Evolutionary conservation across 2,888 invertebrate species (phyloP), one percentile per base, ranked within the genome.

Genomic region (Priocnemis perturbator): DNA sequence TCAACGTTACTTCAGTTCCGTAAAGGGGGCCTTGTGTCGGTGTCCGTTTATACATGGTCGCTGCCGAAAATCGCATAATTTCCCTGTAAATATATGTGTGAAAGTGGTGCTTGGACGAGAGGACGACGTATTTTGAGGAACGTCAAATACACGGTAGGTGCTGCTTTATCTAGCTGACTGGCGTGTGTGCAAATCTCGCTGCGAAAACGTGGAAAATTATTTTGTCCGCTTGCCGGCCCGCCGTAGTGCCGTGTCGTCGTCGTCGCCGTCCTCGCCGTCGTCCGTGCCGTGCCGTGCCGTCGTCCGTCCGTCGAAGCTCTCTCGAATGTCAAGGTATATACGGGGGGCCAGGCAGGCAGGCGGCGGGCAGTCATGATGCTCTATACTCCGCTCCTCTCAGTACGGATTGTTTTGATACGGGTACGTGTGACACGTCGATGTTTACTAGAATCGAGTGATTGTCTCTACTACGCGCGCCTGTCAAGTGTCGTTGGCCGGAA

Each of bases 11-110:
- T 74, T 88, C 88, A 88, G 88, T 88, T 87, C 85, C 86, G 86
- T 84, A 84, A 87, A 87, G 88, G 87, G 86, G 87, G 83, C 85
- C 87, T 81, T 86, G 86, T 87, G 87, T 88, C 86, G 86, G 88
- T 88, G 88, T 87, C 80, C 83, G 85, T 85, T 85, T 83, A 81
- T 86, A 79, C 84, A 83, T 85, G 84, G 82, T 85, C 81, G 85
- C 86, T 85, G 82, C 78, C 81, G 76, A 80, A 82, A 83, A 79
- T 83, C 81, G 72, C 72, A 76, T 77, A 74, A 76, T 71, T 80
- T 76, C 71, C 74, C 66, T 69, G 74, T 74, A 78, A 78, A 85
- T 85, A 85, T 85, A 85, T 86, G 86, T 84, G 85, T 85, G 83
- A 85, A 83, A 85, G 85, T 84, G 83, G 78, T 79, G 80, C 64